Base-by-base conservation (phyloP, 2,113 vertebrate species). In the Amblyornis subalaris region DNA sequence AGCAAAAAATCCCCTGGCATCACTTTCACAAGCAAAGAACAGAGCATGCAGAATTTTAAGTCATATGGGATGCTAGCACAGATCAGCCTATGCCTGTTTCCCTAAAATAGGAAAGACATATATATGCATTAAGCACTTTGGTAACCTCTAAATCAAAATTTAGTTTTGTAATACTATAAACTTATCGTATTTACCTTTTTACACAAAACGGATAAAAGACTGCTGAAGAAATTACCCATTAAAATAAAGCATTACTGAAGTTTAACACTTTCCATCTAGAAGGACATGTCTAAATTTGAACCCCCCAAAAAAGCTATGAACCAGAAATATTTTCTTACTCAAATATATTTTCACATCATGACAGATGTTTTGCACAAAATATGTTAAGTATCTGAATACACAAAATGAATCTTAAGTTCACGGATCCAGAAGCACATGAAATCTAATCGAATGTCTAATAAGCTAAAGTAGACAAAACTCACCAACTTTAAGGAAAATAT, bases 301-400 rank as follows among this genome's bases (percentile, higher is more conserved):
- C 25, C 12, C 48, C 16, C 11, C 12, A 7, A 24, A 71, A 62
- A 78, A 51, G 38, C 8, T 2, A 82, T 2, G 15, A 93, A 90
- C 11, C 4, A 62, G 62, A 44, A 83, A 38, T 79, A 50, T 88
- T 81, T 94, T 80, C 17, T 12, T 77, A 66, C 14, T 88, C 44
- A 51, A 65, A 82, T 57, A 73, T 14, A 13, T 38, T 74, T 89
- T 84, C 70, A 65, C 29, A 28, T 50, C 22, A 26, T 73, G 54
- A 91, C 48, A 89, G 61, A 35, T 84, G 62, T 85, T 94, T 82
- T 94, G n/a, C 33, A 61, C 38, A 92, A 77, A 89, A 89, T 90
- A 64, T 26, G 51, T 72, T 75, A 85, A 65, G 57, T 71, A 71
- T 85, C 57, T 89, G 85, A 82, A 85, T 58, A 57, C 33, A 85